These are phyloP conservation scores for Caprella mutica DNA, from an alignment of 2,888 invertebrate species.

Conservation along the genomic window DNA sequence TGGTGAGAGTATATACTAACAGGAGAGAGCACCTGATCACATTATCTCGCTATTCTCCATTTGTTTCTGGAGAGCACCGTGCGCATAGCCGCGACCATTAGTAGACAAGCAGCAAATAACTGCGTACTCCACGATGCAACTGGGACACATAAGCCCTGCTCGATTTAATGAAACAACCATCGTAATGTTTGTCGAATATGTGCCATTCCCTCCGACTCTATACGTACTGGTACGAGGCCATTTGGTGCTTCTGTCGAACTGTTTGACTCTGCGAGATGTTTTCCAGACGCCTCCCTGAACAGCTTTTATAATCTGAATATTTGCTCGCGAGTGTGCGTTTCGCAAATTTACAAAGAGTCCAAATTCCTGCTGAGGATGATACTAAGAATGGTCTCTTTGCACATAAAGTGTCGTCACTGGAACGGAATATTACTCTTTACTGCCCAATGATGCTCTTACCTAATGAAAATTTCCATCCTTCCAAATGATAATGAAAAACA, in stretches of 20 bases:
- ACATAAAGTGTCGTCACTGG: too few relatives aligned
- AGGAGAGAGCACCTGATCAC: not conserved
- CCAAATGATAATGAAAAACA: too few relatives aligned
- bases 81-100: too few relatives aligned
- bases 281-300: too few relatives aligned
- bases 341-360: not conserved
- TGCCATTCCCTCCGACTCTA: too few relatives aligned
- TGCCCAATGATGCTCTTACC: too few relatives aligned
- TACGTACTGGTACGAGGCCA: too few relatives aligned
- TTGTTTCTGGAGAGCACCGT: constrained; percentile 12
- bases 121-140: constrained; percentile 21
- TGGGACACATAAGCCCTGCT: constrained; percentile 26
- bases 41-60: not conserved
- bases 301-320: constrained; percentile 11
- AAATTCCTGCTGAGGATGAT: constrained; percentile 8
- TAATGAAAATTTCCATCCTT: too few relatives aligned
- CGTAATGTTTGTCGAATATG: constrained; percentile 25
- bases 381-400: too few relatives aligned
- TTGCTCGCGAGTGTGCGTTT: constrained; percentile 10
- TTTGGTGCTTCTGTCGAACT: too few relatives aligned
- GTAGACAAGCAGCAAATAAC: constrained; percentile 34
- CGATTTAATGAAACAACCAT: constrained; percentile 34
- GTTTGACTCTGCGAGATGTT: too few relatives aligned
- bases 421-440: too few relatives aligned
- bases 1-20: constrained; percentile 1